These are phyloP conservation scores for Harlomillsia oculata DNA, from an alignment of 1,140 invertebrate species.

Conservation along the genomic window DNA sequence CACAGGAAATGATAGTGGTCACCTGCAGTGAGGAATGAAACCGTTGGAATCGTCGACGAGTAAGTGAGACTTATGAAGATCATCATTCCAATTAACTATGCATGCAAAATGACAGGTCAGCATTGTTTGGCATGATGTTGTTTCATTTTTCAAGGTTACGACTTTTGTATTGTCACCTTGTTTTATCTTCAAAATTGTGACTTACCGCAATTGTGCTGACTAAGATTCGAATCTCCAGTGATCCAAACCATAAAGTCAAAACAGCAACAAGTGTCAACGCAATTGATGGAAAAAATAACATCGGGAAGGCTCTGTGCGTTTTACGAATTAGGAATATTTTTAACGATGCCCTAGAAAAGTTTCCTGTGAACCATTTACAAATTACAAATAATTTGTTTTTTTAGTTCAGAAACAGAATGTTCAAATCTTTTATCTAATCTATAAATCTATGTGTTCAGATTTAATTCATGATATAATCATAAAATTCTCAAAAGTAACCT, in stretches of 20 bases:
- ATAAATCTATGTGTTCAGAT: too few species aligned
- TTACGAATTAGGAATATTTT: constrained; percentile 1
- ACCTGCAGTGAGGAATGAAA: background rate
- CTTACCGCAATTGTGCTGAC: constrained; percentile 1
- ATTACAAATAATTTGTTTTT: background rate
- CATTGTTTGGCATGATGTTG: background rate
- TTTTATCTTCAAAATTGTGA: background rate
- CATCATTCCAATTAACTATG: background rate
- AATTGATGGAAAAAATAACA: constrained; percentile 1
- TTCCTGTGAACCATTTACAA: background rate
- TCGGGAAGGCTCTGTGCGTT: background rate
- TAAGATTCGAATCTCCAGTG: constrained; percentile 1
- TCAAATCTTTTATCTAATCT: too few species aligned
- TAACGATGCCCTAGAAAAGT: background rate
- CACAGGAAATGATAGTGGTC: constrained; percentile 8
- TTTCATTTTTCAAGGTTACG: background rate
- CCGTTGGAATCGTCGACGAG: background rate
- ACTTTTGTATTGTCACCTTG: background rate
- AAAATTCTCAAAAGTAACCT: too few species aligned
- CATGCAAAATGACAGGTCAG: background rate
- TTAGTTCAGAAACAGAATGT: background rate
- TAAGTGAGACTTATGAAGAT: background rate
- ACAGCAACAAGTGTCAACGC: background rate
- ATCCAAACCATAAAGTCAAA: constrained; percentile 2
- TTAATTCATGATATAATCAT: too few species aligned